Percentiles rank a stretch among this genome's conserved stretches.
Evolutionary conservation across 2,113 vertebrate species (phyloP).

Genomic region (Thinocorus orbignyianus): DNA sequence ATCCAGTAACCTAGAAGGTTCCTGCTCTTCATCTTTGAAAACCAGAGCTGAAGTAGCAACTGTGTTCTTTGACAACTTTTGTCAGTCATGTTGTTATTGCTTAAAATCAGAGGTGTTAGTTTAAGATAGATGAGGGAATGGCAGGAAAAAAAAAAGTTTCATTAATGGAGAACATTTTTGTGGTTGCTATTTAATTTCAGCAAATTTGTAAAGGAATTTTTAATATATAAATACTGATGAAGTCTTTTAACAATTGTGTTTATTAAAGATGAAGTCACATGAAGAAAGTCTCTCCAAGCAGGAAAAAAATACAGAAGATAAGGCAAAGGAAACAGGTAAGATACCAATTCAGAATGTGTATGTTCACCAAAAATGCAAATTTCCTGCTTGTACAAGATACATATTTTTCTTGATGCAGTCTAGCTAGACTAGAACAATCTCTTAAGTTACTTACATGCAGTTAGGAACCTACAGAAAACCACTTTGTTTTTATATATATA

Average conservation of each 20-base stretch:
- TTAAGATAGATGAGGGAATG: not conserved
- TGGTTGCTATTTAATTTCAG: not conserved
- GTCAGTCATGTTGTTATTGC: not conserved
- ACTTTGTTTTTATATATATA: not conserved
- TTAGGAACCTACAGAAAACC: not conserved
- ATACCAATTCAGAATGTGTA: not conserved
- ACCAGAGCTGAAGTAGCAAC: not conserved
- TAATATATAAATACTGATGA: not conserved
- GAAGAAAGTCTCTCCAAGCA: slow-evolving; percentile 78
- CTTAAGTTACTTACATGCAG: not conserved
- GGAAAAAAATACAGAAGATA: slow-evolving; percentile 75
- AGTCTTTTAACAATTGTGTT: not conserved
- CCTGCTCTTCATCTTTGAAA: not conserved
- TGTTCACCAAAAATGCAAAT: not conserved
- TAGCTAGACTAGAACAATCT: not conserved
- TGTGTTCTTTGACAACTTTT: not conserved
- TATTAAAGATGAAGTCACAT: slow-evolving; percentile 81
- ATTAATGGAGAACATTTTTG: not conserved
- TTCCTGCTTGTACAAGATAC: not conserved
- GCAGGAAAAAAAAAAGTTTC: not conserved
- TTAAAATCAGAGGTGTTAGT: not conserved
- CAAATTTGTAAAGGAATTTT: not conserved
- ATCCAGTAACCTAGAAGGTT: not conserved
- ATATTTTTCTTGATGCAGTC: not conserved
- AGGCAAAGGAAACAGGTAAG: slow-evolving; percentile 84